A percentile compares a stretch with the other conserved stretches of the same genome.
Conservation (phyloP, 2,888 invertebrate species). For the Phengaris arion region DNA sequence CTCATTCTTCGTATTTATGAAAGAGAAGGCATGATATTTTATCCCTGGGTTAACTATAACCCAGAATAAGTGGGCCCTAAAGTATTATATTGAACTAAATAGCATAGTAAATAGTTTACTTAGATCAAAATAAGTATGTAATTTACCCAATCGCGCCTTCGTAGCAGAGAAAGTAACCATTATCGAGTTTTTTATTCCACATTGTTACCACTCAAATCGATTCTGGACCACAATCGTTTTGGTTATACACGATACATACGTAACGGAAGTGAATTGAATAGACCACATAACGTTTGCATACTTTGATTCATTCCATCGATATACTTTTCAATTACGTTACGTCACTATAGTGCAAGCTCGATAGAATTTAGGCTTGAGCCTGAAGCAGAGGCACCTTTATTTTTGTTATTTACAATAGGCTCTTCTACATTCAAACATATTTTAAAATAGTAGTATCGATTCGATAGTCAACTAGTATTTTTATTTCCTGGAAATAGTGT, state of each 20-base stretch:
- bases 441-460: no score
- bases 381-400: neutral
- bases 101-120: conserved; percentile 21
- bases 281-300: conserved; percentile 45
- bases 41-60: no score
- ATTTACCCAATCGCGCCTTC: conserved; percentile 45
- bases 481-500: no score
- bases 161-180: conserved; percentile 45
- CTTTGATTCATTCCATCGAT: conserved; percentile 25
- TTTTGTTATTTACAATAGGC: no score
- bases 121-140: conserved; percentile 39
- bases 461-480: no score
- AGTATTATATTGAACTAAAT: neutral
- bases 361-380: neutral
- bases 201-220: conserved; percentile 55
- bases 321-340: conserved; percentile 25
- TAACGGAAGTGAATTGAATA: conserved; percentile 53
- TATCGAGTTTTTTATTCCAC: conserved; percentile 61
- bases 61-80: no score
- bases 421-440: no score
- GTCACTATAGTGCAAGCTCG: conserved; percentile 4
- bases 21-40: no score
- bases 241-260: conserved; percentile 58
- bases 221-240: conserved; percentile 63
- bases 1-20: no score